These are phyloP conservation scores for Pomphorhynchus laevis DNA, from an alignment of 1,140 invertebrate genomes.

Conservation along the genomic window DNA sequence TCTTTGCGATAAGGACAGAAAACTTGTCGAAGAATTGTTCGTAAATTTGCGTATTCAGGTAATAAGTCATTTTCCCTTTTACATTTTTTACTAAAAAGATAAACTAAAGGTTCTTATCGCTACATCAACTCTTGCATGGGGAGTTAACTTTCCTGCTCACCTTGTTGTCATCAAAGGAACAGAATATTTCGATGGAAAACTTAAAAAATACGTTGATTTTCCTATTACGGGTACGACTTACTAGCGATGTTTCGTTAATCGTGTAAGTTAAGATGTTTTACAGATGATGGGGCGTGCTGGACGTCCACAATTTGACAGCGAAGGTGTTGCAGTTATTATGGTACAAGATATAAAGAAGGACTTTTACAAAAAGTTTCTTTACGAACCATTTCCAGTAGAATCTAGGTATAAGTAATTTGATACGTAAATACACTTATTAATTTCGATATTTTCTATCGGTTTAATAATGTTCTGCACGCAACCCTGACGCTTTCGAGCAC, in stretches of 20 bases:
- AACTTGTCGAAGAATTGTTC: constrained; percentile 64
- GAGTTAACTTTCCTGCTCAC: constrained; percentile 84
- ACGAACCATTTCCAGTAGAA: constrained; percentile 94
- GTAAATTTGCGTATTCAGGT: constrained; percentile 83
- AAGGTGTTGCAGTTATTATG: constrained; percentile 67
- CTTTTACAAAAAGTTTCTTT: constrained; percentile 93
- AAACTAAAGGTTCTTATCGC: too few species aligned
- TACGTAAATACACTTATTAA: too few species aligned
- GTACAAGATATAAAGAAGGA: constrained; percentile 93
- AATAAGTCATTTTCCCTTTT: constrained; percentile 4
- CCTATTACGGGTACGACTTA: constrained; percentile 58
- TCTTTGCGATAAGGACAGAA: constrained; percentile 52
- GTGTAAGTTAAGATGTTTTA: constrained; percentile 28
- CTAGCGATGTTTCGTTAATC: not conserved
- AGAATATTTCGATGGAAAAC: constrained; percentile 87
- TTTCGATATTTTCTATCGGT: too few species aligned
- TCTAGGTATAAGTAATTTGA: too few species aligned
- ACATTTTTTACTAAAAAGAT: not conserved
- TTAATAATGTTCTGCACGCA: constrained; percentile 1
- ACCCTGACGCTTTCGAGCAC: too few species aligned
- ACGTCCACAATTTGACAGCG: constrained; percentile 64
- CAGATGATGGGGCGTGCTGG: constrained; percentile 98
- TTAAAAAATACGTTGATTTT: constrained; percentile 82
- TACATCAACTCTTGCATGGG: constrained; percentile 89
- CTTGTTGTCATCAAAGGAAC: constrained; percentile 34